Percentiles rank a stretch among this genome's conserved stretches.
These are phyloP conservation scores for Dicrostonyx torquatus DNA, from an alignment of 2,797 vertebrate species.

Conservation along the genomic window DNA sequence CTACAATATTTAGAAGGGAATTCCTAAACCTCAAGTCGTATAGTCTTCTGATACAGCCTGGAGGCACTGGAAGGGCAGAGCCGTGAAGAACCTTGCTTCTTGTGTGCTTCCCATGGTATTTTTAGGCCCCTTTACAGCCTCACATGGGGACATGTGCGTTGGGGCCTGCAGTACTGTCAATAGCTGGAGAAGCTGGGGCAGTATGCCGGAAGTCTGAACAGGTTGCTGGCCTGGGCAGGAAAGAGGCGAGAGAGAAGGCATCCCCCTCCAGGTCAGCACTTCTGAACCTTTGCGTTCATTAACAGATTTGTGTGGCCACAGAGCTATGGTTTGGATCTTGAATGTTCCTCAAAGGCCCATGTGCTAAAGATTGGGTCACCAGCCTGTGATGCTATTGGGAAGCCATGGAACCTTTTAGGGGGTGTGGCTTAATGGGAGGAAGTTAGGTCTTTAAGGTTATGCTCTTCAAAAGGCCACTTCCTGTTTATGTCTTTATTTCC, in stretches of 20 bases:
- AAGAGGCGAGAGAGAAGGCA: neutral
- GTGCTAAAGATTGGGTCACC: neutral
- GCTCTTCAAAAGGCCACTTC: neutral
- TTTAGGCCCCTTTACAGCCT: neutral
- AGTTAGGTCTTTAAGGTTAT: neutral
- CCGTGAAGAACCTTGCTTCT: neutral
- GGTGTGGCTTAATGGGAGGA: neutral
- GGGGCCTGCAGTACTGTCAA: neutral
- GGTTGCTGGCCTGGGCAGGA: neutral
- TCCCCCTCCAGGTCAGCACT: neutral
- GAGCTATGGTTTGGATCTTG: neutral
- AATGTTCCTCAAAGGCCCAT: neutral
- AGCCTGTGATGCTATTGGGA: neutral
- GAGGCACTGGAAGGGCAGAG: neutral
- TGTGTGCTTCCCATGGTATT: neutral
- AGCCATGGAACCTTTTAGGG: neutral
- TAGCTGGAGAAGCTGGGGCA: neutral
- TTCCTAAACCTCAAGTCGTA: neutral
- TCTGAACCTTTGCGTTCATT: rapidly evolving
- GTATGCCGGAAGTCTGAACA: neutral
- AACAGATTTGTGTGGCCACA: neutral
- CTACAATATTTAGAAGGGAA: neutral
- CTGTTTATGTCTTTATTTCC: neutral
- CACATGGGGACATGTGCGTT: neutral
- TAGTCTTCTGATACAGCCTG: neutral